These are phyloP conservation scores for Poecilia gillii DNA, from an alignment of 2,797 vertebrate genomes.

Conservation along the genomic window DNA sequence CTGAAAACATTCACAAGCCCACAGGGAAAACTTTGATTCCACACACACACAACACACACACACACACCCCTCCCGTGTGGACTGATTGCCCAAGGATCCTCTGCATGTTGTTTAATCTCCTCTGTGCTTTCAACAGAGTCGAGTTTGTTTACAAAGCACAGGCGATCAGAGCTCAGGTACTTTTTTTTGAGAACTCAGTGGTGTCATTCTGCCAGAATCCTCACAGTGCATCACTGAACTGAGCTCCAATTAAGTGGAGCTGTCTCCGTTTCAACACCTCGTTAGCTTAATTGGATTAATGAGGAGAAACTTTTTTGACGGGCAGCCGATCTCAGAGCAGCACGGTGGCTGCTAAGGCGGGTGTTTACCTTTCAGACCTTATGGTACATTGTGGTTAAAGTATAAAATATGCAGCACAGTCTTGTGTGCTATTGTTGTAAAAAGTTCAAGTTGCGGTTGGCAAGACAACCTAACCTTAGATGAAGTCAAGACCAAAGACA, in stretches of 20 bases:
- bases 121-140: not conserved
- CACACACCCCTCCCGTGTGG: not conserved
- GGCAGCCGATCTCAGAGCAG: constrained; percentile 36
- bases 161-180: not conserved
- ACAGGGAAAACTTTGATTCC: not conserved
- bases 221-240: constrained; percentile 38
- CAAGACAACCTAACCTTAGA: not conserved
- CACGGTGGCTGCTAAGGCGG: not conserved
- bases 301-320: constrained; percentile 39
- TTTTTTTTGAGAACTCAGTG: constrained; percentile 15
- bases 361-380: not conserved
- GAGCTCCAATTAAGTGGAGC: constrained; percentile 48
- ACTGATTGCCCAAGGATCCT: not conserved
- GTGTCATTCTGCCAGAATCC: constrained; percentile 40
- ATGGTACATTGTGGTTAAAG: not conserved
- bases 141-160: constrained; percentile 9
- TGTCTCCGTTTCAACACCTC: constrained; percentile 53
- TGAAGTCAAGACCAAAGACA: not conserved
- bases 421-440: not conserved
- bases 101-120: not conserved
- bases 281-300: constrained; percentile 70
- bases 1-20: not conserved
- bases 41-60: not conserved
- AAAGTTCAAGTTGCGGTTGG: not conserved
- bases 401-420: not conserved